Evolutionary conservation across 2,888 invertebrate genomes (phyloP).

Genomic region (Stenurella melanura): DNA sequence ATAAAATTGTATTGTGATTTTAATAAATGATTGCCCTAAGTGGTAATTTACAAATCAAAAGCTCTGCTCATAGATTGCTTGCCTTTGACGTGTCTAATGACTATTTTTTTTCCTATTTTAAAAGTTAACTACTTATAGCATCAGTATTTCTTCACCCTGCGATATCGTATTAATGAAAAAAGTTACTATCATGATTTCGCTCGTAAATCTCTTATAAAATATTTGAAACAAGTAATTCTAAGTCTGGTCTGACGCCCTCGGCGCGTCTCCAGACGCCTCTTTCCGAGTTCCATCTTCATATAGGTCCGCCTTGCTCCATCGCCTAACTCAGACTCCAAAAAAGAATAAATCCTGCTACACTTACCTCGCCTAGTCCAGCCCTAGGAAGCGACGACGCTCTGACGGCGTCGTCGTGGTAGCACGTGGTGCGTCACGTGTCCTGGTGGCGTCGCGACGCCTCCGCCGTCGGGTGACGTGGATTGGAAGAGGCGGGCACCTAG

Average conservation of each 20-base stretch:
- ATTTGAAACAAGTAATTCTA: not conserved
- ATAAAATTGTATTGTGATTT: too few relatives aligned
- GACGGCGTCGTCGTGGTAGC: conserved; percentile 62
- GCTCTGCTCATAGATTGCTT: too few relatives aligned
- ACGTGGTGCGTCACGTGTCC: conserved; percentile 70
- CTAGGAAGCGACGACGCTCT: conserved; percentile 62
- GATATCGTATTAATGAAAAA: not conserved
- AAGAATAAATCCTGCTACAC: conserved; percentile 30
- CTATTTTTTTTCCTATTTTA: too few relatives aligned
- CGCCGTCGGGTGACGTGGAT: conserved; percentile 63
- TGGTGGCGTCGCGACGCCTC: conserved; percentile 67
- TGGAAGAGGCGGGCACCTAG: conserved; percentile 67
- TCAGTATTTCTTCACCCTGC: too few relatives aligned
- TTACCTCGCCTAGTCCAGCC: conserved; percentile 55
- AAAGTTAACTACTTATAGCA: too few relatives aligned
- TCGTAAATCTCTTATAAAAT: not conserved
- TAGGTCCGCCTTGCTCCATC: conserved; percentile 21
- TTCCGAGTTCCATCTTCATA: conserved; percentile 13
- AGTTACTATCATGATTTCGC: not conserved
- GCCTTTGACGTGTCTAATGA: too few relatives aligned
- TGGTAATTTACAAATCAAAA: too few relatives aligned
- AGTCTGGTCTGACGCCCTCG: not conserved
- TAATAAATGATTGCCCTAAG: too few relatives aligned
- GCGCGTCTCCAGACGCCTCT: conserved; percentile 30
- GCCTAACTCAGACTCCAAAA: conserved; percentile 29